Evolutionary conservation across 2,888 invertebrate species (phyloP), one percentile per base, ranked within the genome.

Genomic region (Thymelicus acteon): DNA sequence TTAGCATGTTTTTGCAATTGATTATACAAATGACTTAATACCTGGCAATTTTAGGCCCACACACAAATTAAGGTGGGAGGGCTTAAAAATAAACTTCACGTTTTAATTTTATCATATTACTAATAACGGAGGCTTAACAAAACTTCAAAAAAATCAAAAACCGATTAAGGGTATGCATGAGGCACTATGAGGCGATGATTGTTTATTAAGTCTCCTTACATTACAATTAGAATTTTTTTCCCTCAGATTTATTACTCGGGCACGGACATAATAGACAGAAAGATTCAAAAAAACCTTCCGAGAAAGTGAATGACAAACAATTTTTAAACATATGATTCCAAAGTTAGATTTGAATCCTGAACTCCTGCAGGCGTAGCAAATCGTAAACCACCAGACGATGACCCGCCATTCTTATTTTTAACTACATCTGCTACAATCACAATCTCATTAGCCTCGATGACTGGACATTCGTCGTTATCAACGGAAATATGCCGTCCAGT

Each of bases 1-100:
- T 62, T 67, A 66, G 71, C 74, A 70, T 70, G 64, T 70, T 70
- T 70, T 64, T 60, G 70, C 70, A 70, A 70, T 70, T 70, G 70
- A 70, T 70, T 70, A 69, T 70, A 64, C 63, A 60, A 70, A 70
- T 70, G 60, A 60, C 64, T 70, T 64, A 64, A 60, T 70, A 65
- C 70, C 63, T 63, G 13, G 58, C 57, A 48, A 63, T 69, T 69
- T 69, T 19, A 24, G 62, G 63, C 54, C 52, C 62, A 62, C 68
- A 57, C 57, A 37, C 47, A 48, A 67, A 61, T 62, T 60, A 24
- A 61, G 24, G 52, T 44, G 60, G 67, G 67, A 52, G 19, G 60
- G 24, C 39, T 49, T 60, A 52, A 67, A 67, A 67, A 67, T 60
- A 60, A 67, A 67, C 40, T 52, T 12, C 67, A 52, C 4, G 8